phyloP scores from a whole-genome alignment of 2,888 invertebrate species.

The Cerceris ruficornis region DNA sequence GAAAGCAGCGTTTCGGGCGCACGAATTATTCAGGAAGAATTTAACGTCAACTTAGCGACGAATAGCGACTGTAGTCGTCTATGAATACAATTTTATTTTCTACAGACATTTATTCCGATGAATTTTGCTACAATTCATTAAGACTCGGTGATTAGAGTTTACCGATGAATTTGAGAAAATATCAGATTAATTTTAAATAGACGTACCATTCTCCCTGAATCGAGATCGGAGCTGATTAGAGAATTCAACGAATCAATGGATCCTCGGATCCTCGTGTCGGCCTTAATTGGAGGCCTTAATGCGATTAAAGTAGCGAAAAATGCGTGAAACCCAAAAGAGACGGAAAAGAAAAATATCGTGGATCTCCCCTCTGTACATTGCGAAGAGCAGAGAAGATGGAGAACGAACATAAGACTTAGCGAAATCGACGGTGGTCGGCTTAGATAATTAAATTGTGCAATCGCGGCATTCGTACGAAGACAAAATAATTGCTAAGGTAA shows the following conservation, averaged over 20 bases:
- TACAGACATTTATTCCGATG: not conserved
- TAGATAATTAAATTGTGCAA: slow-evolving; percentile 46
- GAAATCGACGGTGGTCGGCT: slow-evolving; percentile 30
- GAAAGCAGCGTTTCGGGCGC: not conserved
- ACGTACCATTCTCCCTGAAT: slow-evolving; percentile 1
- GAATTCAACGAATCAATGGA: not conserved
- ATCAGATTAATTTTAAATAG: no score
- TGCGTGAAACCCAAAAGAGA: not conserved
- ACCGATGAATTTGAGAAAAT: no score
- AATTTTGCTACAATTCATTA: not conserved
- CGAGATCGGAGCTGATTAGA: not conserved
- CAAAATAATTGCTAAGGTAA: slow-evolving; percentile 79
- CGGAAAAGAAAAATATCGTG: not conserved
- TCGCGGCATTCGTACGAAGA: slow-evolving; percentile 63
- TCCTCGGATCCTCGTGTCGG: not conserved
- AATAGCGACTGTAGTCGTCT: no score
- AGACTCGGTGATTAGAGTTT: no score
- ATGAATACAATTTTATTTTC: no score
- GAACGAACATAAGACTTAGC: not conserved
- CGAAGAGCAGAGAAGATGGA: not conserved
- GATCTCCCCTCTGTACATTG: not conserved
- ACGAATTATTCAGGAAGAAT: slow-evolving; percentile 8
- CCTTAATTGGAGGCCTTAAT: slow-evolving; percentile 4
- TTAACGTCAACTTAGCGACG: not conserved
- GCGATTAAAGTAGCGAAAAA: not conserved